These are phyloP conservation scores for Chymomyza fuscimana DNA, from an alignment of 2,888 invertebrate genomes.

Conservation along the genomic window DNA sequence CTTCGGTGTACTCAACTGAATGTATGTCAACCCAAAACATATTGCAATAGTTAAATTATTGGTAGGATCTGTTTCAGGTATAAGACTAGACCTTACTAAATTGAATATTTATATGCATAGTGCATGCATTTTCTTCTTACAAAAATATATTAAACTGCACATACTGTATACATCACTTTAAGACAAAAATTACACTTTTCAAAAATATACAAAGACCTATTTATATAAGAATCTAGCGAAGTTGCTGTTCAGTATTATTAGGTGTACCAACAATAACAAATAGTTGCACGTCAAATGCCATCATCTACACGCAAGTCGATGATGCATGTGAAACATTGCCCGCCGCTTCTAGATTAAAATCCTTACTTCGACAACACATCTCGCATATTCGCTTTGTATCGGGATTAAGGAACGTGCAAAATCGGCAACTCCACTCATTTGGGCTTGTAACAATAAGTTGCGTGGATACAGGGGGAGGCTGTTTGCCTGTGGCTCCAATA, in stretches of 20 bases:
- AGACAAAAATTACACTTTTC: background rate
- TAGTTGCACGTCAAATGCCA: background rate
- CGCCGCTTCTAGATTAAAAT: slow-evolving; percentile 78
- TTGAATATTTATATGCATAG: slow-evolving; percentile 28
- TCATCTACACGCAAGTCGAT: slow-evolving; percentile 76
- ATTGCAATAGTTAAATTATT: background rate
- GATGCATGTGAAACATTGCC: slow-evolving; percentile 67
- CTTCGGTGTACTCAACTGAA: background rate
- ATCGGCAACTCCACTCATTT: slow-evolving; percentile 84
- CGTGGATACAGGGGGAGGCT: slow-evolving; percentile 60
- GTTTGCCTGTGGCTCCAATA: slow-evolving; percentile 58
- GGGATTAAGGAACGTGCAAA: slow-evolving; percentile 85
- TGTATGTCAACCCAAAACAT: background rate
- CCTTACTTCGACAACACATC: slow-evolving; percentile 84
- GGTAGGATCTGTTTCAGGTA: slow-evolving; percentile 25
- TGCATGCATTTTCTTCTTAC: slow-evolving; percentile 40
- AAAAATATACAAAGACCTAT: background rate
- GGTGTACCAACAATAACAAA: background rate
- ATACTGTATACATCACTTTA: slow-evolving; percentile 59
- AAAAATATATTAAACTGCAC: slow-evolving; percentile 61
- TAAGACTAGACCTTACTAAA: slow-evolving; percentile 53
- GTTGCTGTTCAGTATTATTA: background rate
- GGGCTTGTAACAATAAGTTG: slow-evolving; percentile 74
- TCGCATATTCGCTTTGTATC: slow-evolving; percentile 83
- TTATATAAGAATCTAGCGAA: background rate